Conservation (phyloP, 2,797 vertebrate species). For the Capromys pilorides region DNA sequence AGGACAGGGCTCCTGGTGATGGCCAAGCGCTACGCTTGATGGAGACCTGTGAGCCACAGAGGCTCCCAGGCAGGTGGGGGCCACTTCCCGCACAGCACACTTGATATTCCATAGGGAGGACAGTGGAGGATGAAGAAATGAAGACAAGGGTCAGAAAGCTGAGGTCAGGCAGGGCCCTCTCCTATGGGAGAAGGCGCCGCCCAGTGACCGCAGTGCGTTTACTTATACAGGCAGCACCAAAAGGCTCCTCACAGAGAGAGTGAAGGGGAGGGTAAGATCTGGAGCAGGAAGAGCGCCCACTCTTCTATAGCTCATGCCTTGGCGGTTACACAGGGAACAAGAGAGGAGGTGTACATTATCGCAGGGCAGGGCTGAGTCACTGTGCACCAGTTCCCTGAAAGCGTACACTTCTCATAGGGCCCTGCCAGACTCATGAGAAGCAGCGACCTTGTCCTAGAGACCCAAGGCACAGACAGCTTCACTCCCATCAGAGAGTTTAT, state of each 20-base stretch:
- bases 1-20: not conserved
- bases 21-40: not conserved
- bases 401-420: not conserved
- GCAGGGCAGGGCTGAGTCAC: not conserved
- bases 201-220: not conserved
- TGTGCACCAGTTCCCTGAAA: not conserved
- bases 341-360: not conserved
- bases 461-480: not conserved
- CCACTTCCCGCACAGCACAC: too few relatives aligned
- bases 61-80: not conserved
- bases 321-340: not conserved
- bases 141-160: not conserved
- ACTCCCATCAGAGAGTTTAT: not conserved
- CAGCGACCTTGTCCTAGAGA: not conserved
- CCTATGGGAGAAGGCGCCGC: not conserved
- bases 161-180: not conserved
- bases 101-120: not conserved
- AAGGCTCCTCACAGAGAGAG: not conserved
- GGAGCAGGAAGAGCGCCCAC: not conserved
- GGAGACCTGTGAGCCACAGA: not conserved
- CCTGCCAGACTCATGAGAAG: not conserved
- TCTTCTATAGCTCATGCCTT: not conserved
- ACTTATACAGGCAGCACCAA: not conserved
- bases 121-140: not conserved
- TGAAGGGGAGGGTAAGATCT: not conserved